Evolutionary conservation across 2,888 invertebrate genomes (phyloP), one percentile per base, ranked within the genome.

Genomic region (Hypselothyrea guttata): DNA sequence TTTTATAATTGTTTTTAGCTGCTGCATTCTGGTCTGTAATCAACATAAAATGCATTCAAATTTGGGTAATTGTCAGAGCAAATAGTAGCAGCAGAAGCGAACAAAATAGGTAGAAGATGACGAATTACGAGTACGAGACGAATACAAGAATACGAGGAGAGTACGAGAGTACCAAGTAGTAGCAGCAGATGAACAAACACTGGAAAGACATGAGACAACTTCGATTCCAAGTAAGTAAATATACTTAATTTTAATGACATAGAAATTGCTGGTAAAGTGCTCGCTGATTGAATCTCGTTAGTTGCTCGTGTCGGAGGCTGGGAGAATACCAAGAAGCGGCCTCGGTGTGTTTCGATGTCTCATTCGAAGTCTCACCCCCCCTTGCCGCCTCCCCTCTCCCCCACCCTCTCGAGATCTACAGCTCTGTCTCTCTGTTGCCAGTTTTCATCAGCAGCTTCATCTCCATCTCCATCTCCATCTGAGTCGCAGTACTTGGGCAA

Each of bases 211-310:
- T 47, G 71, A 51, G 68, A 61, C 53, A 64, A 55, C 52, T 59
- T 68, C 55, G 78, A 64, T 82, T 76, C 75, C 79, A 18, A 44
- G 71, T 82, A 76, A 76, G 68, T 75, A 74, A 75, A 76, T 78
- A 71, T 71, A 76, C 78, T 75, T 76, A 75, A 78, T 71, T 76
- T 76, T 76, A 76, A 76, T 77, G 75, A 62, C 71, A 82, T 53
- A 66, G 77, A 68, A 72, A 79, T 72, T 77, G 70, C 77, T 66
- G 75, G 71, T 73, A 76, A 75, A 82, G 78, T 82, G 66, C 65
- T 70, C 70, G 51, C 78, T 75, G 76, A 83, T 76, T 76, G 75
- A 76, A 83, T 78, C 83, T 76, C 69, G 69, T 75, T 77, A 76
- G 64, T 57, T 60, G 55, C 51, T 57, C 65, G 63, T 72, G 64